A percentile compares a stretch with the other conserved stretches of the same genome.
Evolutionary conservation across 2,797 vertebrate species (phyloP).

Genomic region (Sphenodon punctatus): DNA sequence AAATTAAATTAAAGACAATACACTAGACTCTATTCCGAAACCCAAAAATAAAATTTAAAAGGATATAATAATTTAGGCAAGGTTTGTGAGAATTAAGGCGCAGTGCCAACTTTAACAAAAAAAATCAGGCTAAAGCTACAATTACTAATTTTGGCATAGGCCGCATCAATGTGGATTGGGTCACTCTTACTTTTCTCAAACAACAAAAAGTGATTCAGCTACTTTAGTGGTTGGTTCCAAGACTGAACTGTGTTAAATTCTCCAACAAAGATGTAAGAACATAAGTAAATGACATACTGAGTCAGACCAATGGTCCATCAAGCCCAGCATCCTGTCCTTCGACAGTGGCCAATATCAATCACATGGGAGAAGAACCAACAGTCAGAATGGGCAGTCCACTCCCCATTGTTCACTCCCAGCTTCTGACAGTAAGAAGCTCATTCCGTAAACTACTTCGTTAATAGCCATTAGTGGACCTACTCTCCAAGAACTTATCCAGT

Average conservation of each 20-base stretch:
- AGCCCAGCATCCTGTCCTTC: no score
- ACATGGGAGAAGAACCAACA: no score
- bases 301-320: no score
- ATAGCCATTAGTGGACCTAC: no score
- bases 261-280: background rate
- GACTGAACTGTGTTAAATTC: background rate
- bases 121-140: conserved; percentile 4
- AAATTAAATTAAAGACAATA: conserved; percentile 66
- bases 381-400: no score
- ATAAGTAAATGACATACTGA: no score
- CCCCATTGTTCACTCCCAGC: no score
- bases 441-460: no score
- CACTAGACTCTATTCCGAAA: conserved; percentile 18
- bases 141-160: conserved; percentile 25
- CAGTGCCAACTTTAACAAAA: conserved; percentile 17
- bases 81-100: conserved; percentile 9
- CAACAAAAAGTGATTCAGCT: conserved; percentile 32
- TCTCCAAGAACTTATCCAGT: no score
- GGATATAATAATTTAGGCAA: conserved; percentile 45
- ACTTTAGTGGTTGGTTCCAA: conserved; percentile 14
- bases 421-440: no score
- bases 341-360: no score
- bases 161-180: background rate
- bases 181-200: conserved; percentile 15
- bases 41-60: conserved; percentile 58